Conservation (phyloP, 2,113 vertebrate species). For the Platichthys stellatus region DNA sequence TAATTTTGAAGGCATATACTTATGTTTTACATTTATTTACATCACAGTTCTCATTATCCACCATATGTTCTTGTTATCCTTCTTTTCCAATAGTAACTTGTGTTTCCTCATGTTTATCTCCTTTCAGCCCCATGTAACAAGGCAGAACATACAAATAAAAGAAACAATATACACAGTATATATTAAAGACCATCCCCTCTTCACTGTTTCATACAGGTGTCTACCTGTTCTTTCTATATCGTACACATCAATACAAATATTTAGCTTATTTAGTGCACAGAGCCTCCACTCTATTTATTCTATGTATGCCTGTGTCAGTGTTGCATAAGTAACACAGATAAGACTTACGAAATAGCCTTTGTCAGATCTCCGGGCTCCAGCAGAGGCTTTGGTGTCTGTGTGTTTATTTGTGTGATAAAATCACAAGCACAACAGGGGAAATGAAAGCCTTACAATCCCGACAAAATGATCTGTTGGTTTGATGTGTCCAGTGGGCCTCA, state of each 20-base stretch:
- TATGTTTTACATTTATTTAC: too few relatives aligned
- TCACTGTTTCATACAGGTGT: conserved; percentile 19
- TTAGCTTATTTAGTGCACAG: conserved; percentile 24
- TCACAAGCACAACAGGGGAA: conserved; percentile 66
- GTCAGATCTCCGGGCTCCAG: conserved; percentile 62
- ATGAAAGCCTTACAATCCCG: conserved; percentile 60
- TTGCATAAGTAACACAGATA: conserved; percentile 61
- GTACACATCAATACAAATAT: not conserved
- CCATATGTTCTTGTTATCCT: not conserved
- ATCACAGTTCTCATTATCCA: not conserved
- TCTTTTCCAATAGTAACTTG: not conserved
- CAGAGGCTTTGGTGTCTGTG: conserved; percentile 43
- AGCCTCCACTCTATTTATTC: conserved; percentile 13
- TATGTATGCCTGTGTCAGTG: conserved; percentile 26
- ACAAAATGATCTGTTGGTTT: conserved; percentile 58
- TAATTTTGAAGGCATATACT: not conserved
- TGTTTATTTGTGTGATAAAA: conserved; percentile 69
- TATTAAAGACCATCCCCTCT: not conserved
- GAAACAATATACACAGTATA: not conserved
- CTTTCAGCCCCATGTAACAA: not conserved
- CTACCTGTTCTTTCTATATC: conserved; percentile 2
- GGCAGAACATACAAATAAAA: too few relatives aligned
- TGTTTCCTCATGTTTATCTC: not conserved
- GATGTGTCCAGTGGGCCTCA: conserved; percentile 60
- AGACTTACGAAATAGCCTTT: conserved; percentile 51